phyloP scores from a whole-genome alignment of 2,888 invertebrate genomes.

The Leuctra nigra region DNA sequence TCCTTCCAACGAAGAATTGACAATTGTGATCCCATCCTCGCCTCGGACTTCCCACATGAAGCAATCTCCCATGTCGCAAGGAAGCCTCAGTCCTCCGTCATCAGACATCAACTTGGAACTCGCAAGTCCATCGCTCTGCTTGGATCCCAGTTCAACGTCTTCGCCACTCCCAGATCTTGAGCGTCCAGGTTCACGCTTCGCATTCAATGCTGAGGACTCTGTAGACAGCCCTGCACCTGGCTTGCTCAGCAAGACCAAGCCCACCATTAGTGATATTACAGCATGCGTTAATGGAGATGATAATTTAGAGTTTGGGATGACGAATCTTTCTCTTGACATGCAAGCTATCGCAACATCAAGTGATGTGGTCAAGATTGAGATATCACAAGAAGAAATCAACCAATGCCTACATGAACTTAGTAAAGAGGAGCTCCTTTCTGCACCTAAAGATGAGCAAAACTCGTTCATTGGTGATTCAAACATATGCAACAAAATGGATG shows the following conservation, averaged over 20 bases:
- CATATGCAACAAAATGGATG: no score
- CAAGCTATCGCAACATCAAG: no score
- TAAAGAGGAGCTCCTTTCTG: not conserved
- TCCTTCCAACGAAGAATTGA: not conserved
- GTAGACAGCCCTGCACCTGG: no score
- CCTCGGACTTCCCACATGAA: not conserved
- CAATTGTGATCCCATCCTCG: not conserved
- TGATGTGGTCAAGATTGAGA: no score
- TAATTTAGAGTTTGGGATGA: no score
- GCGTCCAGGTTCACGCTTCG: conserved; percentile 25
- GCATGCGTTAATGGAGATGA: no score
- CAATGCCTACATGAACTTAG: not conserved
- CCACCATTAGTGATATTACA: no score
- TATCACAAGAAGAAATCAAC: conserved; percentile 37
- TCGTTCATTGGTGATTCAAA: no score
- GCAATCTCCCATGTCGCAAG: conserved; percentile 6
- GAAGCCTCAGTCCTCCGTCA: conserved; percentile 21
- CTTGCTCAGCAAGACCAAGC: no score
- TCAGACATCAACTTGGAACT: conserved; percentile 23
- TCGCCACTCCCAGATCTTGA: conserved; percentile 16
- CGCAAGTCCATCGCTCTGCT: conserved; percentile 1
- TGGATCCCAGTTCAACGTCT: not conserved
- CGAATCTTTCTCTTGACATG: no score
- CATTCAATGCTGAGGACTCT: conserved; percentile 12
- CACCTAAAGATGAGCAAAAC: no score